Percentiles rank a stretch among this genome's conserved stretches.
These are phyloP conservation scores for Amblyjoppa fuscipennis DNA, from an alignment of 2,888 invertebrate genomes.

Conservation along the genomic window DNA sequence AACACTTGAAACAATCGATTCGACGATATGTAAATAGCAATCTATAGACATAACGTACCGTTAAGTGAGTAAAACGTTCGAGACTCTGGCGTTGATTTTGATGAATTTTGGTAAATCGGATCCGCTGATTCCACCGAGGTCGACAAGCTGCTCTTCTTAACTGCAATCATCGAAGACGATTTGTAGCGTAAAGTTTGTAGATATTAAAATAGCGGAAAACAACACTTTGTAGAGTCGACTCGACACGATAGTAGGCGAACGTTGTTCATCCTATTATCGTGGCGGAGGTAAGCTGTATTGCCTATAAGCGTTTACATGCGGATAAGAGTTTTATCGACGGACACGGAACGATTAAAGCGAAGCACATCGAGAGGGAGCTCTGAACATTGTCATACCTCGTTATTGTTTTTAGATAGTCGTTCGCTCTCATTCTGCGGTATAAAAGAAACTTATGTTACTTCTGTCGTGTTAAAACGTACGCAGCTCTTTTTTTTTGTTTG, in stretches of 20 bases:
- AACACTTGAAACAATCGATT: slow-evolving; percentile 53
- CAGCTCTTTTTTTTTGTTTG: slow-evolving; percentile 1
- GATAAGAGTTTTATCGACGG: slow-evolving; percentile 14
- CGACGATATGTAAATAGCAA: background rate
- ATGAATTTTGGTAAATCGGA: slow-evolving; percentile 75
- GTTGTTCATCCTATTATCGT: background rate
- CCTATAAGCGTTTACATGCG: slow-evolving; percentile 32
- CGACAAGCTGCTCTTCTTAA: slow-evolving; percentile 76
- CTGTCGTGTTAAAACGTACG: slow-evolving; percentile 61
- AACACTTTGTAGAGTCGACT: slow-evolving; percentile 7
- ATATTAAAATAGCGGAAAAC: background rate
- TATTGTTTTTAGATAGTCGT: slow-evolving; percentile 75
- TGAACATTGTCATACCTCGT: slow-evolving; percentile 73
- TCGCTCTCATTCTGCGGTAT: slow-evolving; percentile 76
- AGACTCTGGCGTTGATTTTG: slow-evolving; percentile 70
- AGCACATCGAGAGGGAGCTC: slow-evolving; percentile 55
- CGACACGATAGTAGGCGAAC: slow-evolving; percentile 20
- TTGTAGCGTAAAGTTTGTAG: background rate
- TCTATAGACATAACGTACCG: slow-evolving; percentile 41
- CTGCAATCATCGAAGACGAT: slow-evolving; percentile 71
- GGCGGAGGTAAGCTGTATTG: background rate
- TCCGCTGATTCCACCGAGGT: slow-evolving; percentile 77
- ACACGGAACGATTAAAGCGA: slow-evolving; percentile 58
- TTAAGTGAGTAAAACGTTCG: slow-evolving; percentile 64
- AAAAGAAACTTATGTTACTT: slow-evolving; percentile 76